Evolutionary conservation across 2,113 vertebrate species (phyloP).

Genomic region (Cynoglossus semilaevis): DNA sequence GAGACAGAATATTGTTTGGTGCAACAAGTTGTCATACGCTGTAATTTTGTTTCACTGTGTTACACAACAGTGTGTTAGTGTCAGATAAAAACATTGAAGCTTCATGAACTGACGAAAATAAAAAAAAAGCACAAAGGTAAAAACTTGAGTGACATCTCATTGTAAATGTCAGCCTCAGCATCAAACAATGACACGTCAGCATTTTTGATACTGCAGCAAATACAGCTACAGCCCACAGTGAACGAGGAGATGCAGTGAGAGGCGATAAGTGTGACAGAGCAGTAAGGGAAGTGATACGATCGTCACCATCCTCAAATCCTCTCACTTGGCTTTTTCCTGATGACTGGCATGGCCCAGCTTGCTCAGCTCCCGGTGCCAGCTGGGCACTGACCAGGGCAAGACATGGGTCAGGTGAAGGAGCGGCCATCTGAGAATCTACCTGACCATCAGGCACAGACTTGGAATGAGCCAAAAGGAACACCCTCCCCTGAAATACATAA

Average conservation of each 20-base stretch:
- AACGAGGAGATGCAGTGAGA: slow-evolving; percentile 19
- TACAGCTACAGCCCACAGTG: not conserved
- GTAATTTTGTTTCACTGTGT: not conserved
- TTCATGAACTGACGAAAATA: too few species aligned
- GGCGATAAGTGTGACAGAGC: slow-evolving; percentile 38
- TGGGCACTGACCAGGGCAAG: slow-evolving; percentile 67
- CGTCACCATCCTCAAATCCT: slow-evolving; percentile 64
- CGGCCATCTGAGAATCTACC: slow-evolving; percentile 60
- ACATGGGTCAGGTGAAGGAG: slow-evolving; percentile 60
- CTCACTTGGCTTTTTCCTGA: slow-evolving; percentile 54
- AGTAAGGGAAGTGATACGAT: slow-evolving; percentile 59
- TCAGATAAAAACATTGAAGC: not conserved
- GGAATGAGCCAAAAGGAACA: slow-evolving; percentile 15
- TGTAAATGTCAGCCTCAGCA: not conserved
- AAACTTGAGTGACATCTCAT: not conserved
- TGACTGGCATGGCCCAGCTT: slow-evolving; percentile 48
- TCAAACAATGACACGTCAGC: not conserved
- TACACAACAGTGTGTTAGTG: not conserved
- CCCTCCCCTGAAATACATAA: slow-evolving; percentile 12
- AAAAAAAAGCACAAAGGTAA: too few species aligned
- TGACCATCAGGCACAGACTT: slow-evolving; percentile 40
- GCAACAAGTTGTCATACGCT: not conserved
- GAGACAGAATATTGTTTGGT: slow-evolving; percentile 4
- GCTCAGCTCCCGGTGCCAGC: slow-evolving; percentile 64
- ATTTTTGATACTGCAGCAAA: slow-evolving; percentile 13